Percentiles rank a stretch among this genome's conserved stretches.
Conservation (phyloP, 1,140 invertebrate species). For the Cotesia vestalis region DNA sequence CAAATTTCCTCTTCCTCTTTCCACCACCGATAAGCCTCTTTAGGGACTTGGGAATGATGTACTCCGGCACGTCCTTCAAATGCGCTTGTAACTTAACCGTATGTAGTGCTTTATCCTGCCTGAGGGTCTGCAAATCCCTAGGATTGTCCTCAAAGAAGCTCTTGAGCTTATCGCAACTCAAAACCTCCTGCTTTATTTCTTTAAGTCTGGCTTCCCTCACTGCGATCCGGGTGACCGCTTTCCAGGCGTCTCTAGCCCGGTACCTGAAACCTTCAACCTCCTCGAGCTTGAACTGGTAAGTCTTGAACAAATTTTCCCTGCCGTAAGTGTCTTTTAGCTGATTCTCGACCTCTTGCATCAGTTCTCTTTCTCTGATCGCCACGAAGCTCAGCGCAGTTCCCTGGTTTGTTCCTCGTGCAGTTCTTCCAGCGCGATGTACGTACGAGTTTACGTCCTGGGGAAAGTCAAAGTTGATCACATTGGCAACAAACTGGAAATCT, state of each 20-base stretch:
- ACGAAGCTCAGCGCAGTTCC: conserved; percentile 96
- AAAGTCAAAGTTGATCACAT: conserved; percentile 99
- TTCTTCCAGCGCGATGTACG: conserved; percentile 93
- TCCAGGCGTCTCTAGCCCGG: conserved; percentile 92
- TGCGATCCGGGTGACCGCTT: conserved; percentile 90
- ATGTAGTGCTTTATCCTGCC: conserved; percentile 93
- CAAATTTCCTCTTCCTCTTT: conserved; percentile 60
- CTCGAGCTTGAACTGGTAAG: conserved; percentile 93
- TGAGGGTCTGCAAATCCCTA: conserved; percentile 84
- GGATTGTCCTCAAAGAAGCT: conserved; percentile 96
- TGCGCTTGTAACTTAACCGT: conserved; percentile 85
- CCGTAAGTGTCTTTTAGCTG: conserved; percentile 73
- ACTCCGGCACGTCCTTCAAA: conserved; percentile 93
- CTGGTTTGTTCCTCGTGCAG: conserved; percentile 91
- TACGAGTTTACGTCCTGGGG: conserved; percentile 88
- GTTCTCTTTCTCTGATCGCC: conserved; percentile 78
- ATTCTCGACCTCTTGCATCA: conserved; percentile 81
- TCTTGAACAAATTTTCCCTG: conserved; percentile 71
- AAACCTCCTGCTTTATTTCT: conserved; percentile 94
- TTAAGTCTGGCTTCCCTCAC: conserved; percentile 92
- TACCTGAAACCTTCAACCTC: conserved; percentile 97
- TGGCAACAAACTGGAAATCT: conserved; percentile 97
- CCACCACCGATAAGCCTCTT: conserved; percentile 69
- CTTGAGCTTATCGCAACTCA: conserved; percentile 93
- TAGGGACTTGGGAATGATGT: conserved; percentile 84